Base-by-base conservation (phyloP, 2,113 vertebrate genomes). In the Bujurquina vittata region DNA sequence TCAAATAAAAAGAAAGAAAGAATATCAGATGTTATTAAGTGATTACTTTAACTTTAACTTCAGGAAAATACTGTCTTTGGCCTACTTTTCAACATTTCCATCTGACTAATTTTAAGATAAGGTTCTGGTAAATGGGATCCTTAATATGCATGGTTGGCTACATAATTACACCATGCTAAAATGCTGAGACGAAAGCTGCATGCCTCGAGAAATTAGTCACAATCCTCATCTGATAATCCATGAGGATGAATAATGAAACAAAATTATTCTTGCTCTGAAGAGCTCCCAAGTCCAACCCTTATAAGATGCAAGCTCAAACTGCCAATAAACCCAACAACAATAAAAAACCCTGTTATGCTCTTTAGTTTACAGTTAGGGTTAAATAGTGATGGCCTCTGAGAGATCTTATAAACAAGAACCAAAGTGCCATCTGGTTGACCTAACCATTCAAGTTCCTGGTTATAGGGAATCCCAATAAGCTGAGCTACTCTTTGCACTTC, bases 331-430 rank as follows among this genome's bases (percentile, higher is more conserved):
- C 26, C 26, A 26, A 26, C 26, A 26, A 26, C 26, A 26, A 26
- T n/a, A 26, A 26, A 3, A 26, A 58, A 20, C 73, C 31, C 37
- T 33, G 18, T 59, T 76, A 29, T n/a, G 20, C n/a, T n/a, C 35
- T 31, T 49, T 49, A 31, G 29, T n/a, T 40, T 37, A 18, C 2
- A 58, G 55, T 8, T 57, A 9, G 4, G 15, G 26, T 31, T 18
- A 9, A 15, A 9, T 5, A 18, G 7, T 18, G 15, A 33, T 55
- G 49, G 1, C 6, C 49, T 52, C 17, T 20, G 49, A 72, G 12
- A 31, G 3, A 52, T 52, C 23, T 31, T 2, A 3, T n/a, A 52
- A 52, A 18, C 3, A 0, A 31, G 65, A 49, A 69, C 5, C 0
- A 31, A 52, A 72, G 0, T 0, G 7, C 26, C 52, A 31, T 29